Conservation (phyloP, 2,888 invertebrate genomes). For the Eledona agricola region DNA sequence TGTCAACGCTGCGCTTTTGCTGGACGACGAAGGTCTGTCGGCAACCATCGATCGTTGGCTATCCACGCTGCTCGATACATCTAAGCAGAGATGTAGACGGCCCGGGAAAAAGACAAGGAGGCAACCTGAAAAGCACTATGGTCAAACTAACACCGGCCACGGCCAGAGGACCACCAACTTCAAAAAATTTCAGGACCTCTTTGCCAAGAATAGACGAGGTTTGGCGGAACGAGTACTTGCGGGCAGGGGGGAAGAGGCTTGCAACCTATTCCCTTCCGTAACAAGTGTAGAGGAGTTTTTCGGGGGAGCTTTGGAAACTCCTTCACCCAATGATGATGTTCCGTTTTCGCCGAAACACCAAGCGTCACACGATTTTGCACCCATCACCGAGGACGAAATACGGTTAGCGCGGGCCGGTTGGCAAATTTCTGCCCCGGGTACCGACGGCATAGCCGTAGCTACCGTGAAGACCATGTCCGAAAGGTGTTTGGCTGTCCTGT, state of each 20-base stretch:
- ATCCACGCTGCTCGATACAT: too few relatives aligned
- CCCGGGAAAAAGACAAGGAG: not conserved
- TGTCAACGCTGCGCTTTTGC: not conserved
- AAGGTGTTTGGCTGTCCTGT: conserved; percentile 20
- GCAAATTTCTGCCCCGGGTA: conserved; percentile 3
- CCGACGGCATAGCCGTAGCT: conserved; percentile 1
- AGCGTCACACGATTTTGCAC: not conserved
- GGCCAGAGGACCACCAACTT: conserved; percentile 1
- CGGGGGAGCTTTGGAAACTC: conserved; percentile 11
- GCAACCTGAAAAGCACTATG: conserved; percentile 5
- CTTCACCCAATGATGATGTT: conserved; percentile 10
- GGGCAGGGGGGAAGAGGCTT: not conserved
- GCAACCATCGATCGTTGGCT: not conserved
- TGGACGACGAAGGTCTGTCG: not conserved
- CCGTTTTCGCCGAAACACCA: not conserved
- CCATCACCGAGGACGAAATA: conserved; percentile 14
- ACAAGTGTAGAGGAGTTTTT: conserved; percentile 2
- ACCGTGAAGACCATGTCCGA: not conserved
- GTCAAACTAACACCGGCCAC: conserved; percentile 1
- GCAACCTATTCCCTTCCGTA: not conserved
- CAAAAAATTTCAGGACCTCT: conserved; percentile 21
- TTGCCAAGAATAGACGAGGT: conserved; percentile 1
- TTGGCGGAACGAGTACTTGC: conserved; percentile 9
- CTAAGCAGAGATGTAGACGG: too few relatives aligned
- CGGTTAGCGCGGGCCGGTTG: conserved; percentile 3